A percentile compares a stretch with the other conserved stretches of the same genome.
Conservation (phyloP, 1,140 invertebrate species). For the Oryctes rhinoceros region DNA sequence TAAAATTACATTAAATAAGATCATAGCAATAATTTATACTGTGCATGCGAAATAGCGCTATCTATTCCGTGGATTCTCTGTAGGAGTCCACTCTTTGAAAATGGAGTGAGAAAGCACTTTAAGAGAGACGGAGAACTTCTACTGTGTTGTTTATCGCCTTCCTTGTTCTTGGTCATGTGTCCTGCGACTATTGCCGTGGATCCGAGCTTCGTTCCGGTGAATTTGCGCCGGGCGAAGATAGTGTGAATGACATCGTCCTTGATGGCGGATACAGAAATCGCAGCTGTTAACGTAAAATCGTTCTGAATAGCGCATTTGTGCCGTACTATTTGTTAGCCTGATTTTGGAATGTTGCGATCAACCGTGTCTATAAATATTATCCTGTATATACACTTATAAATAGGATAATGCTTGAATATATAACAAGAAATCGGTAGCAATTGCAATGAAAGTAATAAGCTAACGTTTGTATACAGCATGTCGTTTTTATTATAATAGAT, state of each 20-base stretch:
- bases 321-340: neutral
- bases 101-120: neutral
- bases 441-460: too few relatives aligned
- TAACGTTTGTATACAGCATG: too few relatives aligned
- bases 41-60: too few relatives aligned
- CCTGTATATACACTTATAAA: neutral
- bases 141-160: neutral
- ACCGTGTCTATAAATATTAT: neutral
- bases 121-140: neutral
- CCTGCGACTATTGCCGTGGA: neutral
- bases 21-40: neutral
- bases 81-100: neutral
- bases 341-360: neutral
- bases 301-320: neutral
- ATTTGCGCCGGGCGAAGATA: slow-evolving; percentile 16
- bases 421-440: too few relatives aligned
- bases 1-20: neutral
- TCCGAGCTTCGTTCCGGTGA: slow-evolving; percentile 7
- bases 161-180: neutral
- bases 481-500: too few relatives aligned
- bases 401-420: too few relatives aligned
- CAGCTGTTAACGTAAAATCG: slow-evolving; percentile 24
- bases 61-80: neutral
- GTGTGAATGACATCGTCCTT: slow-evolving; percentile 27
- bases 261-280: neutral